These are phyloP conservation scores for Drosophila parthenogenetica DNA, from an alignment of 2,888 invertebrate species.

Conservation along the genomic window DNA sequence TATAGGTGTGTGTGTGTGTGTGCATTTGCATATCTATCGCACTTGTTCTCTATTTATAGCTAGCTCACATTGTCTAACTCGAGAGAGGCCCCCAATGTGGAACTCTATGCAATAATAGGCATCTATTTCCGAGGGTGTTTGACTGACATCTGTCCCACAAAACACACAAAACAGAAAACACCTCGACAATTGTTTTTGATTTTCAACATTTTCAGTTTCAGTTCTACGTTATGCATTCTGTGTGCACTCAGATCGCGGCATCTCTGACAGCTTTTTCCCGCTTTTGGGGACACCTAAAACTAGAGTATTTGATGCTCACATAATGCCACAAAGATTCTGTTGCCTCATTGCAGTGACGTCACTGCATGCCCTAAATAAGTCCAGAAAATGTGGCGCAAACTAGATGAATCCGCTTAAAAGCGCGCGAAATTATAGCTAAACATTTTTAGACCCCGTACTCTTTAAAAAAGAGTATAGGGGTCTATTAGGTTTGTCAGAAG, in stretches of 20 bases:
- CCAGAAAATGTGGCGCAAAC: constrained; percentile 9
- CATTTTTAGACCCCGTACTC: no score
- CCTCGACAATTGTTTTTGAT: constrained; percentile 68
- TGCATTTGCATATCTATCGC: constrained; percentile 33
- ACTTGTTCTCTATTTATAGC: constrained; percentile 1
- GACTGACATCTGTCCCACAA: constrained; percentile 61
- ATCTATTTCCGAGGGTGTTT: constrained; percentile 24
- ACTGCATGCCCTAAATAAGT: constrained; percentile 23
- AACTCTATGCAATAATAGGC: constrained; percentile 4
- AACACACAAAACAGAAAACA: constrained; percentile 31
- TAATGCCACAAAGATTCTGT: constrained; percentile 14
- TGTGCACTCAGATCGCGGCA: neutral
- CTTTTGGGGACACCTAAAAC: neutral
- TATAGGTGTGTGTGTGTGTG: neutral
- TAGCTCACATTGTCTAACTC: neutral
- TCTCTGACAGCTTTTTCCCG: neutral
- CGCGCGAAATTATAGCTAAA: constrained; percentile 7
- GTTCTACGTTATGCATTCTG: constrained; percentile 26
- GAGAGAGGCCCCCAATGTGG: neutral
- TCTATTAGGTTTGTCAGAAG: no score
- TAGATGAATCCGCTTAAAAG: constrained; percentile 22
- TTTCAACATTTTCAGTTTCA: constrained; percentile 25
- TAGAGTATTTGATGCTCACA: constrained; percentile 3
- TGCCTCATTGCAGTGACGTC: constrained; percentile 33
- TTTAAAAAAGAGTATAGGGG: no score